Evolutionary conservation across 1,140 invertebrate species (phyloP), one percentile per base, ranked within the genome.

Genomic region (Formica exsecta): DNA sequence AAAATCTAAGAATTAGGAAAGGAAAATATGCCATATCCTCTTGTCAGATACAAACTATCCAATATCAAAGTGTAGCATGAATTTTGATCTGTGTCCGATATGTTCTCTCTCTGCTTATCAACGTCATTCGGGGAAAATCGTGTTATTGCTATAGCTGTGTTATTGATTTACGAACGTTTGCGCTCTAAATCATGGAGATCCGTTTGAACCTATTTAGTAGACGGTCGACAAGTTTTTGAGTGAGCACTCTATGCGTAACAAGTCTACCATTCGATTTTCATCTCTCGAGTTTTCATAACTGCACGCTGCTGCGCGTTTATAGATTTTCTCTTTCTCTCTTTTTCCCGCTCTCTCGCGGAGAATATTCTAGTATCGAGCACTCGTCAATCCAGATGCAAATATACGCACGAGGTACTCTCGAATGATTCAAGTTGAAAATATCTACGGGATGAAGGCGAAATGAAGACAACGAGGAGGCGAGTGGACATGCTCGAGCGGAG

Each of bases 401-500:
- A 65, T 22, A 36, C 77, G 32, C 16, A 5, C 22, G 38, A 6
- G 25, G 41, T 61, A 77, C 25, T 76, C 57, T 74, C 38, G 79
- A 83, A 48, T 22, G 57, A 65, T 62, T n/a, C 13, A 16, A 29
- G 48, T 64, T 38, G 71, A 22, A 75, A 75, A 76, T 62, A 64
- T 76, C 41, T 25, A 32, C 8, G 80, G 68, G 59, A 79, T 8
- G 29, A 76, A 38, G 41, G n/a, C 13, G 59, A 61, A 22, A 83
- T 61, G n/a, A 85, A 73, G 57, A 62, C 29, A 48, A 75, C 22
- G 71, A 77, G 32, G 48, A 59, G 38, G 32, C 71, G 73, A 73
- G 79, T 32, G 79, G 54, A 74, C 57, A 83, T 51, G 51, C 86
- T 85, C 66, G 84, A 86, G 70, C 81, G 81, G 87, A 92, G 92